Evolutionary conservation across 2,113 vertebrate species (phyloP).

Genomic region (Porphyrio hochstetteri): DNA sequence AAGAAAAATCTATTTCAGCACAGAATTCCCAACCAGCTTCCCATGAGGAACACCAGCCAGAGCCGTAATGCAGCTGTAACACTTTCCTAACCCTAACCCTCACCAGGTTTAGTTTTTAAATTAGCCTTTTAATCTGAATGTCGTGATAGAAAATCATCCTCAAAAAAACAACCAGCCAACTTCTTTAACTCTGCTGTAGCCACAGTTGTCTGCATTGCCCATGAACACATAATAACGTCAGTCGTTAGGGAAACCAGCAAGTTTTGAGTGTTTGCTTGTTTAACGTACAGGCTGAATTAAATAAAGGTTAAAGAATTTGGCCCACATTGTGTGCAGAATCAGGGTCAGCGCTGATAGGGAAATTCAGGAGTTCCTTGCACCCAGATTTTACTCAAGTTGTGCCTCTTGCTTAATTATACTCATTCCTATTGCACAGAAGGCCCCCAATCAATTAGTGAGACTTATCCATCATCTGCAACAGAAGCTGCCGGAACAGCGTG

Average conservation of each 20-base stretch:
- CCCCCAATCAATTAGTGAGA: background rate
- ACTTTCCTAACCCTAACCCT: background rate
- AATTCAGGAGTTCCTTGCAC: background rate
- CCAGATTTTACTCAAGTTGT: background rate
- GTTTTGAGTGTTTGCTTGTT: background rate
- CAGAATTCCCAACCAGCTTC: background rate
- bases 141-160: background rate
- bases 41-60: background rate
- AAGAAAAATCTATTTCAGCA: background rate
- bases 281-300: background rate
- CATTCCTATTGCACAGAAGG: background rate
- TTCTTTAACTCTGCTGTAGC: background rate
- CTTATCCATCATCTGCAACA: background rate
- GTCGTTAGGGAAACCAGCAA: background rate
- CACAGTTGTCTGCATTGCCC: background rate
- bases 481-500: background rate
- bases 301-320: background rate
- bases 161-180: background rate
- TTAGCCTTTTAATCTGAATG: background rate
- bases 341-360: background rate
- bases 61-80: background rate
- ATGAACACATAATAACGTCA: background rate
- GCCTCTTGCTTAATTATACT: background rate
- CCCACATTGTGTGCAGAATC: background rate
- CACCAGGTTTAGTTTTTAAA: background rate